These are phyloP conservation scores for Paramuricea clavata DNA, from an alignment of 92 coral and sea anemone species.

Conservation along the genomic window DNA sequence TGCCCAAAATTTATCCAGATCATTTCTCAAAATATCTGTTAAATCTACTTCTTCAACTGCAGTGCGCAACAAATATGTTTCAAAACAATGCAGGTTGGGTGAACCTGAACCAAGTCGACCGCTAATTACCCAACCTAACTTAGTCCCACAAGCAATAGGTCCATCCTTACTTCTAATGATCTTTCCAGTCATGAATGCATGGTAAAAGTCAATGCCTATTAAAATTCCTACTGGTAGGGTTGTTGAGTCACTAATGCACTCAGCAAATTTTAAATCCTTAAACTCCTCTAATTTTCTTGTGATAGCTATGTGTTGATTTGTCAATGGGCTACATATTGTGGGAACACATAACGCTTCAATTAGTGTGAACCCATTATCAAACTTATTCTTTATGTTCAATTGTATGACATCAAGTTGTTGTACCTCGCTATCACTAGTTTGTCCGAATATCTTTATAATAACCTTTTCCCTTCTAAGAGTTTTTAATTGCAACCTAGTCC, in stretches of 20 bases:
- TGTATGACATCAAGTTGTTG: slow-evolving; percentile 13
- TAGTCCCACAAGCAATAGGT: slow-evolving; percentile 10
- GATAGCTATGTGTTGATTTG: neutral
- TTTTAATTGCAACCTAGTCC: neutral
- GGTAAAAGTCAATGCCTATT: slow-evolving; percentile 12
- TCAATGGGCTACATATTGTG: slow-evolving; percentile 30
- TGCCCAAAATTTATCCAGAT: slow-evolving; percentile 10
- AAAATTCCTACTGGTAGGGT: slow-evolving; percentile 1
- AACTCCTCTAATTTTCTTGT: neutral
- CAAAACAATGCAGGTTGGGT: slow-evolving; percentile 12
- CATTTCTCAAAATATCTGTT: neutral
- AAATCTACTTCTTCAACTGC: neutral
- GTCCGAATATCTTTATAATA: slow-evolving; percentile 1
- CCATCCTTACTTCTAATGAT: neutral
- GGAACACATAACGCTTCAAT: slow-evolving; percentile 21
- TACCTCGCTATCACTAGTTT: neutral
- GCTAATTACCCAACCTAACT: slow-evolving; percentile 21
- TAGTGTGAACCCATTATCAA: neutral
- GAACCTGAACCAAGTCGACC: neutral
- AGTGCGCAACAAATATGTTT: slow-evolving; percentile 22
- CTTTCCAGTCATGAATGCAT: neutral
- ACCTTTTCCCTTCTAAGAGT: neutral
- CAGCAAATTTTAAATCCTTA: slow-evolving; percentile 11
- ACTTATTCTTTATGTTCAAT: neutral
- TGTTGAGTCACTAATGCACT: neutral